Conservation (phyloP, 2,113 vertebrate species). For the Chiloscyllium plagiosum region DNA sequence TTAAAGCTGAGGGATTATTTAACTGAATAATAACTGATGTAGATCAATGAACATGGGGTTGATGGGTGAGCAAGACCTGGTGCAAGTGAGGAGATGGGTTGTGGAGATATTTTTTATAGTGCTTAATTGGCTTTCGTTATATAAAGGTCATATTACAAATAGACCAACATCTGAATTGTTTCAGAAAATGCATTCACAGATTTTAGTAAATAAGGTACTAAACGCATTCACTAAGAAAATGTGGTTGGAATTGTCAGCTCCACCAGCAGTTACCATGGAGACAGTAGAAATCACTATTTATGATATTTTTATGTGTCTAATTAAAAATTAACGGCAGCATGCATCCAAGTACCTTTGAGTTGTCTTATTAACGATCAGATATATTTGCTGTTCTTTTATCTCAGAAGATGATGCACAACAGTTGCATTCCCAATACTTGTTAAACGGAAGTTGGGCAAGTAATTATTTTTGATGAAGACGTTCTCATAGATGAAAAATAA, state of each 20-base stretch:
- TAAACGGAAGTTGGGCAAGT: not conserved
- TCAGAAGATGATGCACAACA: not conserved
- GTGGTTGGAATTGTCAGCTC: not conserved
- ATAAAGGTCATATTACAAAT: conserved; percentile 4
- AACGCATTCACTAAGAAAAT: not conserved
- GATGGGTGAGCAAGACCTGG: not conserved
- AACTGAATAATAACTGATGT: not conserved
- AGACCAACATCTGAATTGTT: not conserved
- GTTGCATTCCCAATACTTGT: not conserved
- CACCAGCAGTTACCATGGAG: not conserved
- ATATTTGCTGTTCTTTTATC: not conserved
- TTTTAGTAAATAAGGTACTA: not conserved
- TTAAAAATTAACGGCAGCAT: not conserved
- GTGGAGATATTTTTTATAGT: not conserved
- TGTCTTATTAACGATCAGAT: not conserved
- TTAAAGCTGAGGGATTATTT: not conserved
- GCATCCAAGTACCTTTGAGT: not conserved
- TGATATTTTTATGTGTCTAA: not conserved
- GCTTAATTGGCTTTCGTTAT: not conserved
- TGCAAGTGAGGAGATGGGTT: not conserved
- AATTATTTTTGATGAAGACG: conserved; percentile 23
- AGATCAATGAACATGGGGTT: not conserved
- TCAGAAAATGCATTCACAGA: not conserved
- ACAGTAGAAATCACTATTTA: not conserved
- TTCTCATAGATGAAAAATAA: not conserved